phyloP scores from a whole-genome alignment of 2,888 invertebrate genomes.

The Polymixis lichenea region DNA sequence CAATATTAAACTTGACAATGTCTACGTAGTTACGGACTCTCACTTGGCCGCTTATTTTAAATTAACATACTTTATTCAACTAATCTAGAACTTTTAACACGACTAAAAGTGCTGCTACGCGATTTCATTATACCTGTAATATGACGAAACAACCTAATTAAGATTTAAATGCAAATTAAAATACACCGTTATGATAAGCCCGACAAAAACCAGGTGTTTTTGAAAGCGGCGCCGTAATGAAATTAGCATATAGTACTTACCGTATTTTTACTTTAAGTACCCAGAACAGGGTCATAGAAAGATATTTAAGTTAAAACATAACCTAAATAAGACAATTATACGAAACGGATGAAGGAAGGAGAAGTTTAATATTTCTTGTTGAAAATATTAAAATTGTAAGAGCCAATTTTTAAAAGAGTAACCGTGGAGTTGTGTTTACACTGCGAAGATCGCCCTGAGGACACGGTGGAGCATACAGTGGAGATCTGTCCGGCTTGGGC shows the following conservation, averaged over 20 bases:
- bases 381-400: not conserved
- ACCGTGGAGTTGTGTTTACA: too few species aligned
- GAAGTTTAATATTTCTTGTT: not conserved
- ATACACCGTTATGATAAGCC: conserved; percentile 35
- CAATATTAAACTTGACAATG: too few species aligned
- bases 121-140: conserved; percentile 6
- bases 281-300: conserved; percentile 22
- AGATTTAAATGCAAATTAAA: conserved; percentile 28
- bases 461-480: too few species aligned
- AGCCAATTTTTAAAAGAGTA: too few species aligned
- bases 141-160: conserved; percentile 15
- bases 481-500: too few species aligned
- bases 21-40: too few species aligned
- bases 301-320: conserved; percentile 27
- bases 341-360: not conserved
- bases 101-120: not conserved
- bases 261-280: conserved; percentile 43
- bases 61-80: too few species aligned
- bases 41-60: too few species aligned
- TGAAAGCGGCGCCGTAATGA: conserved; percentile 20
- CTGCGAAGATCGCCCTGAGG: too few species aligned
- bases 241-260: conserved; percentile 44
- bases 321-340: conserved; percentile 24
- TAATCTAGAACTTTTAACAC: not conserved
- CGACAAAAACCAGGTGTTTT: conserved; percentile 47